Base-by-base conservation (phyloP, 2,113 vertebrate genomes). In the Tauraco erythrolophus region DNA sequence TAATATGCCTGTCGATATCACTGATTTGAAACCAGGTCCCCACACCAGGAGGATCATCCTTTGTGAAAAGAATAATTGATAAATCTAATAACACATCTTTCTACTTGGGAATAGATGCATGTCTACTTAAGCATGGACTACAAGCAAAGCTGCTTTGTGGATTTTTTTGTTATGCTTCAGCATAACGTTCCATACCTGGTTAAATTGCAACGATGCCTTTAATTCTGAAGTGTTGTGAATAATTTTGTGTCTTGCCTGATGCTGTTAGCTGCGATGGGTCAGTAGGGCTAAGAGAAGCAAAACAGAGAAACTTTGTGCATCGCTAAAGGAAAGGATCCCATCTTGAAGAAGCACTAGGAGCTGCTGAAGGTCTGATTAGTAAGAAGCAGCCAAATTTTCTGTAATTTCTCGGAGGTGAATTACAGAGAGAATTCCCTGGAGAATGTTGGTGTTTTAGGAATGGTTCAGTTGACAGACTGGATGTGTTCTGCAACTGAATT, bases 401-500 rank as follows among this genome's bases (percentile, higher is more conserved):
- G 21, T 43, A 60, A 16, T 43, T 91, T 74, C 30, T 84, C 64
- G 54, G 71, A 68, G 51, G 5, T 81, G 24, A 53, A 71, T 53
- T 71, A 50, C 65, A 58, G 64, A 60, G 8, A 80, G 4, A 43
- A 39, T 72, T 7, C 19, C 19, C 19, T 4, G 21, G 48, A n/a
- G 37, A 21, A 35, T 25, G 19, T 7, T 41, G 27, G 39, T 85
- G 65, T n/a, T 65, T 86, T 56, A 75, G 56, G 70, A 84, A 41
- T 46, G 14, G 19, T 56, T 92, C 76, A 0, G 2, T 28, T 70
- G 43, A 22, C 23, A 61, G 30, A n/a, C 41, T 30, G 35, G 68
- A 28, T 91, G 75, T 37, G 5, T 90, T 83, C 46, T 94, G 84
- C 82, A 57, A 31, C 60, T 56, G 56, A 75, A 60, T 88, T 89